Conservation (phyloP, 2,888 invertebrate species). For the Biston stratarius region DNA sequence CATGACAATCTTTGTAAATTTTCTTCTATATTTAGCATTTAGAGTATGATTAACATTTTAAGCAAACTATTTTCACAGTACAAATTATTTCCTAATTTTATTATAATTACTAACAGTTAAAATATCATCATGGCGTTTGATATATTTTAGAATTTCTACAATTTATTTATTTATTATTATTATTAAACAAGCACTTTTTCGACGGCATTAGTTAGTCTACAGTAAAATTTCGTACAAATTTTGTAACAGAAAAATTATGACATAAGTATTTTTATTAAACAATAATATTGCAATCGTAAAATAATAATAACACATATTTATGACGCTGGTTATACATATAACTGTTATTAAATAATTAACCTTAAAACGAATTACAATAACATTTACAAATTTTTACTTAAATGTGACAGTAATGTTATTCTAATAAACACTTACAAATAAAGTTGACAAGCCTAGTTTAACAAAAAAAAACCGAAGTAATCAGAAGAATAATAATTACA, state of each 20-base stretch:
- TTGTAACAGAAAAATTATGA: background rate
- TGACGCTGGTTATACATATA: slow-evolving; percentile 37
- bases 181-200: background rate
- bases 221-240: too few species aligned
- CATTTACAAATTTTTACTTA: slow-evolving; percentile 17
- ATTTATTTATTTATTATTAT: background rate
- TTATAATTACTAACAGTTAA: background rate
- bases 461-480: background rate
- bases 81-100: background rate
- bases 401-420: slow-evolving; percentile 2
- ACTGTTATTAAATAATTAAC: slow-evolving; percentile 26
- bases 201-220: background rate
- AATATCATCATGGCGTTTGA: background rate
- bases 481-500: too few species aligned
- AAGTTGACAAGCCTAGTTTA: background rate
- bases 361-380: slow-evolving; percentile 25
- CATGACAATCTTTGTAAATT: background rate
- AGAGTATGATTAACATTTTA: background rate
- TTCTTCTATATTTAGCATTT: background rate
- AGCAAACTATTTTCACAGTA: background rate
- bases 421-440: background rate
- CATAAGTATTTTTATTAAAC: background rate
- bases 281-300: background rate
- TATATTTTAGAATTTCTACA: background rate
- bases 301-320: slow-evolving; percentile 32